Conservation (phyloP, 2,113 vertebrate genomes). For the Acanthisitta chloris region DNA sequence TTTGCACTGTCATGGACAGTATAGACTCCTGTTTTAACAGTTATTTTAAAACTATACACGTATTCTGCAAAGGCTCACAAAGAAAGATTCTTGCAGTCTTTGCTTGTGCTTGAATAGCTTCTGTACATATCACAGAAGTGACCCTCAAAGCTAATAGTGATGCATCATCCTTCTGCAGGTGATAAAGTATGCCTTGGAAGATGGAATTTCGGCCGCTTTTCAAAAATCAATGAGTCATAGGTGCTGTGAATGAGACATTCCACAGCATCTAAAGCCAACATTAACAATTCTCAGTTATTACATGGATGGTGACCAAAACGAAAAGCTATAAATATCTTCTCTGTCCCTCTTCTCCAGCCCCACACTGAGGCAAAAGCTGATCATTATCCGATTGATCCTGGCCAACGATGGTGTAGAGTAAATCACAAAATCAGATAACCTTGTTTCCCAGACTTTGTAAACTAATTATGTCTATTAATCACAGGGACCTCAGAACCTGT, state of each 20-base stretch:
- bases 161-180: not conserved
- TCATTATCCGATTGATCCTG: slow-evolving; percentile 71
- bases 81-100: not conserved
- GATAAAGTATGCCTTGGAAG: not conserved
- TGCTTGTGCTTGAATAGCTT: not conserved
- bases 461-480: slow-evolving; percentile 79
- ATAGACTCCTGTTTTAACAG: not conserved
- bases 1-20: not conserved
- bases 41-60: not conserved
- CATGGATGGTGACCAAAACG: not conserved
- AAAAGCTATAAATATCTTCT: slow-evolving; percentile 6
- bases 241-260: not conserved
- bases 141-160: not conserved
- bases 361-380: not conserved
- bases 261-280: not conserved
- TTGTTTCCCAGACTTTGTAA: slow-evolving; percentile 69
- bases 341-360: not conserved
- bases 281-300: not conserved
- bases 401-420: not conserved
- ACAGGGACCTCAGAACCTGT: slow-evolving; percentile 33
- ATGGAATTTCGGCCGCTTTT: not conserved
- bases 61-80: not conserved
- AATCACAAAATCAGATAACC: slow-evolving; percentile 68
- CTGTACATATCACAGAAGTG: not conserved
- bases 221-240: not conserved